These are phyloP conservation scores for Teleiodes luculella DNA, from an alignment of 2,888 invertebrate species.

Conservation along the genomic window DNA sequence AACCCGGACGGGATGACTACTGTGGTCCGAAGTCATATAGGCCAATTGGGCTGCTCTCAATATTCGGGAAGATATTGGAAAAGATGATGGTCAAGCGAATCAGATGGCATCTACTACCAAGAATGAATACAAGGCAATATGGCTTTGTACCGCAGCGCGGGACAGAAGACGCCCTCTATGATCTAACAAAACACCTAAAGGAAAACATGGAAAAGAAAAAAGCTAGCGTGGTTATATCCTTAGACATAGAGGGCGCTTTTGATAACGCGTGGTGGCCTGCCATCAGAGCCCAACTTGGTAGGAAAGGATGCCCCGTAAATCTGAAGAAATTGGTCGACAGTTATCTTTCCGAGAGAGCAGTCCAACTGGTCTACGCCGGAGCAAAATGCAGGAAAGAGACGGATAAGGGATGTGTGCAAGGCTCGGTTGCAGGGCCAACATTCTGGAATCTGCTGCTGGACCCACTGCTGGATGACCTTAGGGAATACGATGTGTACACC, in stretches of 20 bases:
- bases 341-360: not conserved
- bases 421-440: not conserved
- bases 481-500: too few relatives aligned
- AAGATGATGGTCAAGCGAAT: not conserved
- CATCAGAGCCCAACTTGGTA: not conserved
- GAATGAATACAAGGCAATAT: not conserved
- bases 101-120: not conserved
- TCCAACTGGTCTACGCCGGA: not conserved
- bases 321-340: not conserved
- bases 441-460: not conserved
- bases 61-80: not conserved
- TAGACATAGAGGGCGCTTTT: conserved; percentile 20
- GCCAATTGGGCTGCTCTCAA: not conserved
- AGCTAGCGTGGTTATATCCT: not conserved
- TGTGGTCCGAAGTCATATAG: not conserved
- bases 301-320: not conserved
- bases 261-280: conserved; percentile 20
- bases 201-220: not conserved
- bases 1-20: not conserved
- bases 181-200: not conserved
- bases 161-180: not conserved
- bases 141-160: not conserved
- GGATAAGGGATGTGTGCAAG: conserved; percentile 12
- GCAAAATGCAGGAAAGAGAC: not conserved
- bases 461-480: not conserved